phyloP scores from a whole-genome alignment of 1,140 invertebrate genomes.

The Drosophila arizonae region DNA sequence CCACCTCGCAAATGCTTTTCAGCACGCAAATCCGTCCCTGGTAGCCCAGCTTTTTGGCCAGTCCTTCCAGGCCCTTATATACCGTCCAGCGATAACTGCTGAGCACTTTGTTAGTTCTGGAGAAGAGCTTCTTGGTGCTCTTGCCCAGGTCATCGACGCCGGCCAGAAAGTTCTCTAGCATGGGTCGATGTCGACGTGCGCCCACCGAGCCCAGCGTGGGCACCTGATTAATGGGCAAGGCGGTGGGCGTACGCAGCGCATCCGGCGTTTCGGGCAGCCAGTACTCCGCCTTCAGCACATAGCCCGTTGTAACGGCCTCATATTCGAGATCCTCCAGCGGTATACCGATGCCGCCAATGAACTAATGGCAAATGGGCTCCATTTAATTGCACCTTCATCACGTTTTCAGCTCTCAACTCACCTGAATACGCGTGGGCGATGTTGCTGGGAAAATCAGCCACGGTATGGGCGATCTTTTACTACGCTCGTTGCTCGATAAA shows the following conservation, averaged over 20 bases:
- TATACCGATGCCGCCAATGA: constrained; percentile 77
- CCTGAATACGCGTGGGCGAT: constrained; percentile 73
- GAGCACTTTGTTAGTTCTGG: constrained; percentile 58
- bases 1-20: constrained; percentile 89
- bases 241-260: constrained; percentile 57
- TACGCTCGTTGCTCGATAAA: constrained; percentile 54
- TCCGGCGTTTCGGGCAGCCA: constrained; percentile 65
- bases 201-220: constrained; percentile 53
- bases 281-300: constrained; percentile 80
- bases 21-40: constrained; percentile 88
- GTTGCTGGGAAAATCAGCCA: constrained; percentile 75
- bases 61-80: constrained; percentile 70
- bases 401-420: constrained; percentile 12
- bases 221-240: constrained; percentile 56
- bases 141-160: constrained; percentile 65
- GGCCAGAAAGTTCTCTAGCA: constrained; percentile 73
- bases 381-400: background rate
- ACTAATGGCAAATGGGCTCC: constrained; percentile 35
- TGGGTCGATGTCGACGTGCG: constrained; percentile 51
- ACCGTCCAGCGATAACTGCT: constrained; percentile 77
- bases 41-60: constrained; percentile 84
- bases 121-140: constrained; percentile 60
- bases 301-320: constrained; percentile 79
- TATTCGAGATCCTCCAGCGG: constrained; percentile 71
- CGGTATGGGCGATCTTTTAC: constrained; percentile 60